phyloP scores from a whole-genome alignment of 2,888 invertebrate genomes.

The Creontiades dilutus region DNA sequence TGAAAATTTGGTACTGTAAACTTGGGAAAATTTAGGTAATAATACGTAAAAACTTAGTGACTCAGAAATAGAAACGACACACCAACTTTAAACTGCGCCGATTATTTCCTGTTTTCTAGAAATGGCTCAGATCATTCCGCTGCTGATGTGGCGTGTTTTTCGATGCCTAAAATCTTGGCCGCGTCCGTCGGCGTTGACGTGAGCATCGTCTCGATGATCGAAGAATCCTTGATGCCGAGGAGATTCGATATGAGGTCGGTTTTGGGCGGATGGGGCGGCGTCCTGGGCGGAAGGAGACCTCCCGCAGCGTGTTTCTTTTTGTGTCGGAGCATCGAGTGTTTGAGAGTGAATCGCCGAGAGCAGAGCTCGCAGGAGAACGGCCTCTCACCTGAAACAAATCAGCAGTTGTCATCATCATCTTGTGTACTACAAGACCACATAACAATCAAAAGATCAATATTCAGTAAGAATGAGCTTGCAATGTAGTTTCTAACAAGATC shows the following conservation, averaged over 20 bases:
- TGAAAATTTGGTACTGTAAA: too few relatives aligned
- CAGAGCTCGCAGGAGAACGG: slow-evolving; percentile 96
- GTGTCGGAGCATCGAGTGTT: slow-evolving; percentile 96
- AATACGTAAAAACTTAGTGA: not conserved
- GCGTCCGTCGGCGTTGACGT: slow-evolving; percentile 88
- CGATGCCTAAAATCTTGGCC: slow-evolving; percentile 91
- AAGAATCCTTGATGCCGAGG: slow-evolving; percentile 91
- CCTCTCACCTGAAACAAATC: slow-evolving; percentile 82
- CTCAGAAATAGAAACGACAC: not conserved
- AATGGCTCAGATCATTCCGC: not conserved
- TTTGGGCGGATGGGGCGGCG: slow-evolving; percentile 78
- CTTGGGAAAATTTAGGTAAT: too few relatives aligned
- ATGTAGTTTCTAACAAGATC: too few relatives aligned
- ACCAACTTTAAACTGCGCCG: not conserved
- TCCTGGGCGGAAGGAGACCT: slow-evolving; percentile 75
- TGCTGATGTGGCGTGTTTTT: slow-evolving; percentile 77
- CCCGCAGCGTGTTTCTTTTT: slow-evolving; percentile 88
- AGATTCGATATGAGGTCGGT: slow-evolving; percentile 92
- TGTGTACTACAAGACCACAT: too few relatives aligned
- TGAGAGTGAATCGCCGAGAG: slow-evolving; percentile 91
- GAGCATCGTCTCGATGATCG: slow-evolving; percentile 90
- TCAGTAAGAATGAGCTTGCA: too few relatives aligned
- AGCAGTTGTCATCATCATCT: not conserved
- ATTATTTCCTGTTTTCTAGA: too few relatives aligned
- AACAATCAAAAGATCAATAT: too few relatives aligned